phyloP scores from a whole-genome alignment of 2,888 invertebrate species.

The Ephialtes manifestator region DNA sequence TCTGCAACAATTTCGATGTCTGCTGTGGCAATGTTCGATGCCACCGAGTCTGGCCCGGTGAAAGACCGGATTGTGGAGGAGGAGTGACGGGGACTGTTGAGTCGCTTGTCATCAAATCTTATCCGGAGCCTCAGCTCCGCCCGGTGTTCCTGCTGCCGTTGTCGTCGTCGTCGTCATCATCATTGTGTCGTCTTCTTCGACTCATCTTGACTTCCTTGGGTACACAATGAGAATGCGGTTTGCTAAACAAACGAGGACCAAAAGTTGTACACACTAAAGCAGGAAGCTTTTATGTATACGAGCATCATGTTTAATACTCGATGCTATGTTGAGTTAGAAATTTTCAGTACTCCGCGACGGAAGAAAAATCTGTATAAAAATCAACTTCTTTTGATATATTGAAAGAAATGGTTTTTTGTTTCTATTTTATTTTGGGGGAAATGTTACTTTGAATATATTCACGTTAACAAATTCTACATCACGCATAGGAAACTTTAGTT shows the following conservation, averaged over 20 bases:
- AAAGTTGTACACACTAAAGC: conserved; percentile 19
- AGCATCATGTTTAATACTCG: background rate
- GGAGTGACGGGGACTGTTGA: conserved; percentile 31
- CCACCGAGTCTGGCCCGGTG: conserved; percentile 22
- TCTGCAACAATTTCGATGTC: conserved; percentile 51
- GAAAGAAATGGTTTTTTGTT: no score
- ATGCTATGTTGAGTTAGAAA: background rate
- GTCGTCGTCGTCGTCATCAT: conserved; percentile 5
- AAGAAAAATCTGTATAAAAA: no score
- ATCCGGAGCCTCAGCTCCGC: conserved; percentile 11
- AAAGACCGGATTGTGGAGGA: conserved; percentile 25
- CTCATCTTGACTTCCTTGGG: conserved; percentile 36
- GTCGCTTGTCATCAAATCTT: conserved; percentile 55
- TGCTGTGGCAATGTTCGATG: conserved; percentile 1
- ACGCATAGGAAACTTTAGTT: no score
- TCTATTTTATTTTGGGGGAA: no score
- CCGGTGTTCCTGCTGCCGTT: conserved; percentile 11
- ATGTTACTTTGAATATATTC: no score
- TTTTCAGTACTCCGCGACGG: no score
- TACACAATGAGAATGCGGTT: conserved; percentile 60
- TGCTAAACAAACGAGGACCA: conserved; percentile 32
- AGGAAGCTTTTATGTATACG: conserved; percentile 1
- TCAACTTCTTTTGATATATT: no score
- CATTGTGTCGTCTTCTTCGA: conserved; percentile 31
- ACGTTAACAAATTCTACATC: no score